Conservation (phyloP, 2,797 vertebrate species). For the Phrynocephalus guinanensis region DNA sequence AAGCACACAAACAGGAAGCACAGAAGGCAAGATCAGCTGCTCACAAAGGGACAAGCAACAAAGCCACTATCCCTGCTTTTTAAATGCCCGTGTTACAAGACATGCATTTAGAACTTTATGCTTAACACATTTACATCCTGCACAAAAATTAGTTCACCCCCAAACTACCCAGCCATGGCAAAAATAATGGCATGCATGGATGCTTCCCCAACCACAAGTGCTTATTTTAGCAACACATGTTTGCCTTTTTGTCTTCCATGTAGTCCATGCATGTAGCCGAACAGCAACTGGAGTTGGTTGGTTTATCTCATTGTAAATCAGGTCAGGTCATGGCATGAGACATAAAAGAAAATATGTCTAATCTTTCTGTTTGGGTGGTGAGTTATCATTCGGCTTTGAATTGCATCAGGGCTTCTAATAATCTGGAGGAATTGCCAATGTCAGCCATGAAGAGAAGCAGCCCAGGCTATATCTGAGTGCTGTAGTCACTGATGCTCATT, state of each 20-base stretch:
- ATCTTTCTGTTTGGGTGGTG: background rate
- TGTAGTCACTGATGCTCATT: conserved; percentile 40
- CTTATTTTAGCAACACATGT: background rate
- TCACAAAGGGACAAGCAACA: no score
- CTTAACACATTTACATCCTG: no score
- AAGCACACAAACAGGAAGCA: no score
- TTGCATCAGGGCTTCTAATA: background rate
- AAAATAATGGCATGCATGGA: no score
- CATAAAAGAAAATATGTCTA: background rate
- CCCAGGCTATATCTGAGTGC: background rate
- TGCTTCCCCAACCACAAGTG: background rate
- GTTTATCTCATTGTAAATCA: background rate
- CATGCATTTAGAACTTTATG: no score
- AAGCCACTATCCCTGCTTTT: no score
- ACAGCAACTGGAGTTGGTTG: conserved; percentile 6
- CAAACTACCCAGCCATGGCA: no score
- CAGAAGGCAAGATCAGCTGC: no score
- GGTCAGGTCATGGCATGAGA: background rate
- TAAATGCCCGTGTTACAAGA: no score
- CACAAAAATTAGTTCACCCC: no score
- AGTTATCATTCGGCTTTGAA: rapidly evolving
- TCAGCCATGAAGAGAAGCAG: background rate
- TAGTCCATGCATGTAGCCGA: background rate
- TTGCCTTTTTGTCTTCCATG: background rate
- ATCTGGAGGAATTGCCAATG: conserved; percentile 2